Evolutionary conservation across 2,888 invertebrate species (phyloP).

Genomic region (Sicus ferrugineus): DNA sequence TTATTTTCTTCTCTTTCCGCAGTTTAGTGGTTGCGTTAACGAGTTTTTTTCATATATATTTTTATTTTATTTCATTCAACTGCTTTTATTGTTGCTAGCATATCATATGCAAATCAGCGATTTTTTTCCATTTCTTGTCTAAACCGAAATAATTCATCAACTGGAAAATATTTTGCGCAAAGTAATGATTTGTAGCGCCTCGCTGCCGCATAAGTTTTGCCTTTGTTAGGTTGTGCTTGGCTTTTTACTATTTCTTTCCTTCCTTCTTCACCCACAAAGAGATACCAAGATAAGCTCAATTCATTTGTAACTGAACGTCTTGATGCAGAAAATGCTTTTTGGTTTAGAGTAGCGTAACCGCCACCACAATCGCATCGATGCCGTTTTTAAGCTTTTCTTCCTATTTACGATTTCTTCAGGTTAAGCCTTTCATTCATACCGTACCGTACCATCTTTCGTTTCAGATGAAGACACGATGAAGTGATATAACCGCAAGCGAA

Average conservation of each 20-base stretch:
- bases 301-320: conserved; percentile 5
- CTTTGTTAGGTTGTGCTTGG: not conserved
- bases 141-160: conserved; percentile 24
- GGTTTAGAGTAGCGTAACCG: conserved; percentile 13
- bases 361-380: conserved; percentile 3
- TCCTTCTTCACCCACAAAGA: not conserved
- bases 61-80: not conserved
- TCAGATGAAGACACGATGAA: not conserved
- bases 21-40: not conserved
- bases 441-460: not conserved
- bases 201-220: not conserved
- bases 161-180: conserved; percentile 18
- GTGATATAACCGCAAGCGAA: not conserved
- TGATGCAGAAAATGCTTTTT: conserved; percentile 13
- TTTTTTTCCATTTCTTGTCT: not conserved
- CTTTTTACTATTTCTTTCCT: not conserved
- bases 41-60: not conserved
- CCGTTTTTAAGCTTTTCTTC: not conserved
- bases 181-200: conserved; percentile 3
- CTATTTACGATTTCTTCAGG: not conserved
- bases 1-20: not conserved
- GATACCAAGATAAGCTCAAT: not conserved
- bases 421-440: conserved; percentile 6
- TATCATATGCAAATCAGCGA: conserved; percentile 4
- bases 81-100: not conserved